phyloP scores from a whole-genome alignment of 2,888 invertebrate species.

The Sphaeridia pumilis region DNA sequence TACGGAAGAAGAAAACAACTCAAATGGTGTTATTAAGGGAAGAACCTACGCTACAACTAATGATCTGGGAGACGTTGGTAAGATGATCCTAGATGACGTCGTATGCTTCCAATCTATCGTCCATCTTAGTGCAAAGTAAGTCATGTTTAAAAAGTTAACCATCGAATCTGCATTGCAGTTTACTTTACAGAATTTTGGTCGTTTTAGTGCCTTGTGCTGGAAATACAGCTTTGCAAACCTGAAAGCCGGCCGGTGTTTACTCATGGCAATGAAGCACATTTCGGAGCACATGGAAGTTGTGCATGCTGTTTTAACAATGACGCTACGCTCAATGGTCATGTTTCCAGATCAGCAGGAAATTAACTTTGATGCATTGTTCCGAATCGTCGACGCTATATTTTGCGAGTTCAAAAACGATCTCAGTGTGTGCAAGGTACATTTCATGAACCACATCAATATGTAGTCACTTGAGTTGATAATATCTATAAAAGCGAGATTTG shows the following conservation, averaged over 20 bases:
- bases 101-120: constrained; percentile 26
- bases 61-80: constrained; percentile 29
- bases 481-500: background rate
- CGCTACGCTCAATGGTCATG: constrained; percentile 22
- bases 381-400: constrained; percentile 24
- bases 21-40: constrained; percentile 1
- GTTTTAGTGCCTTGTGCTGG: constrained; percentile 30
- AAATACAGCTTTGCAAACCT: constrained; percentile 27
- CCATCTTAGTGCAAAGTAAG: constrained; percentile 29
- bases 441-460: too few relatives aligned
- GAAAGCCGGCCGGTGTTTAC: constrained; percentile 25
- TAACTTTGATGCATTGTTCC: constrained; percentile 24
- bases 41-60: constrained; percentile 3
- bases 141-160: too few relatives aligned
- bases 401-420: constrained; percentile 19
- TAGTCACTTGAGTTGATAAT: background rate
- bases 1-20: constrained; percentile 16
- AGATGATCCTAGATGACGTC: constrained; percentile 21
- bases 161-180: too few relatives aligned
- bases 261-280: constrained; percentile 22
- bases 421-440: constrained; percentile 17
- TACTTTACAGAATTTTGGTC: too few relatives aligned
- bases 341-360: constrained; percentile 25
- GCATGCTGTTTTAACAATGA: constrained; percentile 20
- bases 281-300: constrained; percentile 19